These are phyloP conservation scores for Rhincodon typus DNA, from an alignment of 2,797 vertebrate species.

Conservation along the genomic window DNA sequence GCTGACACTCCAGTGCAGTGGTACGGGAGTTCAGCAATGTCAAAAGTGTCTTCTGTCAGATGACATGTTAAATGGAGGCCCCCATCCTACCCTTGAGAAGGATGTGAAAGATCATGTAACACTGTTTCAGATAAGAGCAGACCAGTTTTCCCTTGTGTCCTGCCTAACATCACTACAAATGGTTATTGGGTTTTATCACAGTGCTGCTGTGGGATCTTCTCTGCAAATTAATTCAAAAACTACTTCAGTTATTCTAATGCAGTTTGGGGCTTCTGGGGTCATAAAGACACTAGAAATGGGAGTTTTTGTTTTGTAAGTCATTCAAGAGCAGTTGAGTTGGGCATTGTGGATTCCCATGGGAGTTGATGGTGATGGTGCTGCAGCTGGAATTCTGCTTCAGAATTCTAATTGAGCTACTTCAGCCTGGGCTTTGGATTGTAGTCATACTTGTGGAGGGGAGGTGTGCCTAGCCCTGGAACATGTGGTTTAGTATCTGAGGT, in stretches of 20 bases:
- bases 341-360: not conserved
- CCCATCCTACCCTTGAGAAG: not conserved
- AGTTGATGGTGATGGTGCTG: not conserved
- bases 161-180: not conserved
- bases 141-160: not conserved
- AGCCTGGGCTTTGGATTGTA: not conserved
- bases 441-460: not conserved
- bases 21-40: not conserved
- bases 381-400: not conserved
- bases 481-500: not conserved
- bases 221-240: not conserved
- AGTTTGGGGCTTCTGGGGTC: not conserved
- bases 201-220: not conserved
- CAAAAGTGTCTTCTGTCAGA: not conserved
- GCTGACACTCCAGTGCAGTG: not conserved
- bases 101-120: not conserved
- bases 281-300: not conserved
- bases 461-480: not conserved
- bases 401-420: not conserved
- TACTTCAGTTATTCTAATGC: not conserved
- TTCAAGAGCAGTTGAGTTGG: not conserved
- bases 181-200: not conserved
- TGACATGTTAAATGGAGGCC: not conserved
- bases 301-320: not conserved
- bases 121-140: not conserved